A percentile compares a stretch with the other conserved stretches of the same genome.
phyloP scores from a whole-genome alignment of 2,113 vertebrate genomes.

The Australoheros scitulus region DNA sequence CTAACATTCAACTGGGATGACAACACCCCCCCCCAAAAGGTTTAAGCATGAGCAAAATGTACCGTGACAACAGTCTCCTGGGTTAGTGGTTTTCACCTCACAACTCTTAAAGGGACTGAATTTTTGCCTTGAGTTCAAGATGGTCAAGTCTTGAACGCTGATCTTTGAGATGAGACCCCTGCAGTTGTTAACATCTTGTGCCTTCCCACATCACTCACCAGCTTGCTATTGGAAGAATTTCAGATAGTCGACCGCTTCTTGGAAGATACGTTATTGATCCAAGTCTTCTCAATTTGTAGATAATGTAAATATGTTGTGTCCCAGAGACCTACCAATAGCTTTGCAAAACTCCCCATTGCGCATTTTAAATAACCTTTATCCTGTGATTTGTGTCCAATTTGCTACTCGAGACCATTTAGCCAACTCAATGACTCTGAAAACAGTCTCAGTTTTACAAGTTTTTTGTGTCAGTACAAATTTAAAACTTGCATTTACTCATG shows the following conservation, averaged over 20 bases:
- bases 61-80: neutral
- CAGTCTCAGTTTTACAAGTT: no score
- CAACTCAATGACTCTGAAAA: no score
- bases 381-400: neutral
- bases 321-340: neutral
- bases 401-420: no score
- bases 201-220: no score
- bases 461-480: neutral
- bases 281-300: neutral
- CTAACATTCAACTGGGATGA: accelerated
- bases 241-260: neutral
- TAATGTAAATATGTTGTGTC: no score
- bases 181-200: no score
- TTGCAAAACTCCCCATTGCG: neutral
- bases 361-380: neutral
- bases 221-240: neutral
- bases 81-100: neutral
- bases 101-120: no score
- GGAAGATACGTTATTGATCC: neutral
- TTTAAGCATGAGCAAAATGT: neutral
- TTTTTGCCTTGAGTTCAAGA: no score
- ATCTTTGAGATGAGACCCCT: no score
- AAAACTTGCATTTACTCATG: neutral
- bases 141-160: no score
- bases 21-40: neutral